Base-by-base conservation (phyloP, 1,140 invertebrate genomes). In the Orius insidiosus region DNA sequence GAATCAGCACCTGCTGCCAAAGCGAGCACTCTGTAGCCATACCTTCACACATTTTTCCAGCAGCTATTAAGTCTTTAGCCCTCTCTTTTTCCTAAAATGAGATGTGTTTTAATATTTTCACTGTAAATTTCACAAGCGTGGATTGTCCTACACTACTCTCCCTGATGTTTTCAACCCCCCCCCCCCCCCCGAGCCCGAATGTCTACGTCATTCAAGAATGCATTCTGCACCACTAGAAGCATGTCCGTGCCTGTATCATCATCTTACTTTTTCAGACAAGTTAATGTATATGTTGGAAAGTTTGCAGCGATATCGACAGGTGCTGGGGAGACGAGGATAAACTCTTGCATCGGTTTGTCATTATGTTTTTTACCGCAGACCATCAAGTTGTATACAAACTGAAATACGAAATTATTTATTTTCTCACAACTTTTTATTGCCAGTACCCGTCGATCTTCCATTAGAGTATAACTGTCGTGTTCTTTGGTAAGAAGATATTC, bases 371-470 rank as follows among this genome's bases (percentile, higher is more conserved):
- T 98, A 7, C 93, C 94, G 63, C 92, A 94, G 4, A 96, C 80
- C 89, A 98, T 98, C 57, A 98, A 68, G 63, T 98, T 97, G 65
- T 95, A 96, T 16, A 98, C 87, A 63, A 98, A 99, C 77, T 85
- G 60, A 45, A 70, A 62, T 53, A 53, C n/a, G 47, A 49, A 18
- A 34, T 41, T 30, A 32, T 3, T 14, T 31, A 32, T 19, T 13
- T 40, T 2, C 5, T 43, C 5, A 16, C 19, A 13, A 31, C n/a
- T 24, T 2, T 10, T 33, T 33, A 6, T 7, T 33, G n/a, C 6
- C 32, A 33, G 32, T 58, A 83, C 80, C 65, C 87, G 79, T 60
- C 82, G 80, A 60, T 98, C 94, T 55, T 98, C 93, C 86, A 99
- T 96, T 0, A 99, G 66, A 1, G 79, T 78, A 55, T 97, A 89